Percentiles rank a stretch among this genome's conserved stretches.
phyloP scores from a whole-genome alignment of 1,140 invertebrate genomes.

The roundworm (Caenorhabditis elegans) region WBcel235 BX284602.5:5228501-5229000 shows the following conservation, averaged over 20 bases:
- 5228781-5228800: conserved; percentile 29
- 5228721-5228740: not conserved
- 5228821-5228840: not conserved
- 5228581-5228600: no score
- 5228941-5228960: not conserved
- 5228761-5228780: not conserved
- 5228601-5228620: no score
- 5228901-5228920: conserved; percentile 19
- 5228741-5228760: not conserved
- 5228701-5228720: not conserved
- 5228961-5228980: not conserved
- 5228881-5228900: conserved; percentile 16
- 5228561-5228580: no score
- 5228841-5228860: not conserved
- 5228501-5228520: no score
- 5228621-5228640: no score
- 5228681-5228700: no score
- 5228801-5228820: conserved; percentile 14
- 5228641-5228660: no score
- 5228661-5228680: no score
- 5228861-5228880: not conserved
- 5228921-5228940: conserved; percentile 17
- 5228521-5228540: no score
- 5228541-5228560: no score
- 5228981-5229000: conserved; percentile 30